These are phyloP conservation scores for Druceiella hillmani DNA, from an alignment of 2,888 invertebrate species.

Conservation along the genomic window DNA sequence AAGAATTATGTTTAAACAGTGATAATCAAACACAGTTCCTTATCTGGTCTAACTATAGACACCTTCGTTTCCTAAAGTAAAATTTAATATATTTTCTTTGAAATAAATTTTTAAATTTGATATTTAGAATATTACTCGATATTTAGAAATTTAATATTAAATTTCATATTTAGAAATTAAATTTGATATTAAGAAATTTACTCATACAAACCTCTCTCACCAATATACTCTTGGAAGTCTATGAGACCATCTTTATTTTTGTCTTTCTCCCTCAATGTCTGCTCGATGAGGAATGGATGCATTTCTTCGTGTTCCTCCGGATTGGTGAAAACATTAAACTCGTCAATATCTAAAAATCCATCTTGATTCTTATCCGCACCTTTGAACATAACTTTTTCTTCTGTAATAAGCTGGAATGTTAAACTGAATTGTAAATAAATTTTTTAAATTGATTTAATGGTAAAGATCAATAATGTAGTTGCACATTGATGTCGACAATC, in stretches of 20 bases:
- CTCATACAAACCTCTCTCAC: conserved; percentile 55
- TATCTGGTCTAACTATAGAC: no score
- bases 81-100: conserved; percentile 3
- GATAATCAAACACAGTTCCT: no score
- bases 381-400: conserved; percentile 82
- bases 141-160: not conserved
- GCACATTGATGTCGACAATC: no score
- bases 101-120: no score
- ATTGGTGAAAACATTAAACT: conserved; percentile 86
- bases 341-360: conserved; percentile 64
- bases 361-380: conserved; percentile 83
- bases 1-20: no score
- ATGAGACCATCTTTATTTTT: conserved; percentile 76
- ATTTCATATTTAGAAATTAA: conserved; percentile 1
- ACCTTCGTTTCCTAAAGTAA: no score
- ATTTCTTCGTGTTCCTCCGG: conserved; percentile 91
- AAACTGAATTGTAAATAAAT: no score
- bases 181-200: conserved; percentile 2
- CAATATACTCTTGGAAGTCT: conserved; percentile 79
- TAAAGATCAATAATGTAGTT: no score
- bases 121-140: conserved; percentile 6
- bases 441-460: no score
- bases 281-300: conserved; percentile 71
- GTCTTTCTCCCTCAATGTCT: conserved; percentile 85
- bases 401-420: conserved; percentile 56